Evolutionary conservation across 2,113 vertebrate genomes (phyloP).

Genomic region (Burhinus bistriatus): DNA sequence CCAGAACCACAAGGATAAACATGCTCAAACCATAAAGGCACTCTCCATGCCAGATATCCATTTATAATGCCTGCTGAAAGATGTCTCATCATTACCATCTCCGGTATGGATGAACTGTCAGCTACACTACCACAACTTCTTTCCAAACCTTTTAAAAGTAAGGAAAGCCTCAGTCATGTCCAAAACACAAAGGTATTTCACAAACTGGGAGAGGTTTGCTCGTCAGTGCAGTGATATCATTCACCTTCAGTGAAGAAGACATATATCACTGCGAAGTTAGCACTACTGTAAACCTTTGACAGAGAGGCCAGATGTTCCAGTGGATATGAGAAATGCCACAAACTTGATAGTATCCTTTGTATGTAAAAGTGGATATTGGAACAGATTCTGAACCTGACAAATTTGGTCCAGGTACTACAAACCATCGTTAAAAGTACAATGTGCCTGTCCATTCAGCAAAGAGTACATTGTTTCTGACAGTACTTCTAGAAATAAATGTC

Average conservation of each 20-base stretch:
- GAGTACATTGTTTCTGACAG: neutral
- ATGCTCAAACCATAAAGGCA: conserved; percentile 13
- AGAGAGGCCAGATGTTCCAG: neutral
- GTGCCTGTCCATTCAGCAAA: neutral
- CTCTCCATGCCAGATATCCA: conserved; percentile 8
- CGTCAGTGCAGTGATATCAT: neutral
- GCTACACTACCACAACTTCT: neutral
- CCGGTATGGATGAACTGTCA: conserved; percentile 52
- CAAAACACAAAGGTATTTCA: neutral
- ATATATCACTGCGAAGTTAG: neutral
- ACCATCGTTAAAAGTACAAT: neutral
- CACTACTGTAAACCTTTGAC: neutral
- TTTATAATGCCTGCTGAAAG: conserved; percentile 27
- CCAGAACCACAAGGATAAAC: conserved; percentile 31
- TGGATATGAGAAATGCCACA: neutral
- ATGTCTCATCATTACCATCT: neutral
- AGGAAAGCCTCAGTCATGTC: neutral
- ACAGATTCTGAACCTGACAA: neutral
- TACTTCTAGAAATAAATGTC: neutral
- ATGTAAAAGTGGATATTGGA: neutral
- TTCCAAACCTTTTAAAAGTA: conserved; percentile 27
- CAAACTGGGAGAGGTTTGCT: neutral
- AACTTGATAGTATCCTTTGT: neutral
- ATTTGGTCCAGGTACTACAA: neutral
- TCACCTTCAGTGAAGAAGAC: neutral